Base-by-base conservation (phyloP, 2,797 vertebrate genomes). In the Octomys mimax region DNA sequence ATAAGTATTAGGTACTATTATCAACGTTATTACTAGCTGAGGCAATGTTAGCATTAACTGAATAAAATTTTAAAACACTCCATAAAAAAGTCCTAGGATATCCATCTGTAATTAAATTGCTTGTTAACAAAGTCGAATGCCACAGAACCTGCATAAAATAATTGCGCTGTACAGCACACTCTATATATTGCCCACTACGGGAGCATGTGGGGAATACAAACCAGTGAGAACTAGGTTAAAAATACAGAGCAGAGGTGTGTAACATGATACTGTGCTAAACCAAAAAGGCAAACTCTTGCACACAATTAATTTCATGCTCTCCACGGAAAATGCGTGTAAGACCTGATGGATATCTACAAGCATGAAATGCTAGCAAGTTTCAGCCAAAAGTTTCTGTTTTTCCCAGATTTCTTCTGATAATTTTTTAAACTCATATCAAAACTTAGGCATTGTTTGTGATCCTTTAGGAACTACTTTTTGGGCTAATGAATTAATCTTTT, bases 61-160 rank as follows among this genome's bases (percentile, higher is more conserved):
- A 82, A 70, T 64, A 16, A 84, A 95, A 80, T 36, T 66, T 80
- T 66, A 28, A 93, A 91, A 59, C 11, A 57, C 11, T 79, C 9
- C 52, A 13, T 16, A 86, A 33, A 79, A 78, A 84, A 39, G 6
- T 83, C 59, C 87, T 71, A 79, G 10, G 39, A 78, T 83, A 89
- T 54, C 28, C 26, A 81, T 81, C 79, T 96, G 33, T 28, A 62
- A 96, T 92, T 79, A 80, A 84, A 88, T 93, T 77, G 61, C 36
- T 64, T 91, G 89, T 86, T 59, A 95, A 92, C 36, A 62, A 78
- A 88, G 22, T 70, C 86, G 83, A 82, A 9, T 79, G 18, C 82
- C 49, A 90, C 19, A 66, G 21, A 93, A 75, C 7, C 91, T 73
- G 33, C 57, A 73, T 82, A 89, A 78, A n/a, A 62, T 86, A 86